phyloP scores from a whole-genome alignment of 1,140 invertebrate genomes.

The Lethrus apterus region DNA sequence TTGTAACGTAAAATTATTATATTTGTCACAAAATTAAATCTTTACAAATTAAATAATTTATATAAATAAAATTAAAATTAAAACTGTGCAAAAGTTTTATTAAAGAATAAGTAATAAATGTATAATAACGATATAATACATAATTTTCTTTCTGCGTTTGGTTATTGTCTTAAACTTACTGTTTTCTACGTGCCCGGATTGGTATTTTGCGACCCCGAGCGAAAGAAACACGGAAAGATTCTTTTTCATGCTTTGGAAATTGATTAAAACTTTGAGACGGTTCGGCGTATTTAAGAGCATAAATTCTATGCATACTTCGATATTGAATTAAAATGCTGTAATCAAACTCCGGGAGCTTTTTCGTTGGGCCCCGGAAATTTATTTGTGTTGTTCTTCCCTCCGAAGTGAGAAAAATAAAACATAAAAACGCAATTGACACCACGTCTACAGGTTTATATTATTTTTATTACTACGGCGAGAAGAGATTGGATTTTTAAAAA shows the following conservation, averaged over 20 bases:
- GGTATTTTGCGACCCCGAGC: no score
- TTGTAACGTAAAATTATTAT: no score
- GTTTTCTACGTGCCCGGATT: no score
- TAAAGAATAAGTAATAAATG: no score
- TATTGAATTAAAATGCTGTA: constrained; percentile 41
- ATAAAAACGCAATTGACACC: constrained; percentile 38
- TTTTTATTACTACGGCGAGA: constrained; percentile 18
- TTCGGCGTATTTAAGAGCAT: constrained; percentile 38
- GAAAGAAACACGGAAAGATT: no score
- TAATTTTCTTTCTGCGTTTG: no score
- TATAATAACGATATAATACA: no score
- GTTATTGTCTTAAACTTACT: no score
- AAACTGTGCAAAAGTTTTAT: no score
- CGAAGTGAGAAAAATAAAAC: constrained; percentile 27
- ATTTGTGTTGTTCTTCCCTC: constrained; percentile 33
- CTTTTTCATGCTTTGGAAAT: constrained; percentile 39
- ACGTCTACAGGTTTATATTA: constrained; percentile 30
- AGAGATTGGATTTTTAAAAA: constrained; percentile 22
- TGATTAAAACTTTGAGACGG: constrained; percentile 39
- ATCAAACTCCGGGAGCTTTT: constrained; percentile 34
- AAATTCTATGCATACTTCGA: constrained; percentile 41
- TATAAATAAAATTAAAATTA: no score
- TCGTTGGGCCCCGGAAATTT: constrained; percentile 30
- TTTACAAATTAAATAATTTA: no score
- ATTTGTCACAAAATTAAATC: no score